Percentiles rank a stretch among this genome's conserved stretches.
Conservation (phyloP, 2,797 vertebrate genomes). For the Prionace glauca region DNA sequence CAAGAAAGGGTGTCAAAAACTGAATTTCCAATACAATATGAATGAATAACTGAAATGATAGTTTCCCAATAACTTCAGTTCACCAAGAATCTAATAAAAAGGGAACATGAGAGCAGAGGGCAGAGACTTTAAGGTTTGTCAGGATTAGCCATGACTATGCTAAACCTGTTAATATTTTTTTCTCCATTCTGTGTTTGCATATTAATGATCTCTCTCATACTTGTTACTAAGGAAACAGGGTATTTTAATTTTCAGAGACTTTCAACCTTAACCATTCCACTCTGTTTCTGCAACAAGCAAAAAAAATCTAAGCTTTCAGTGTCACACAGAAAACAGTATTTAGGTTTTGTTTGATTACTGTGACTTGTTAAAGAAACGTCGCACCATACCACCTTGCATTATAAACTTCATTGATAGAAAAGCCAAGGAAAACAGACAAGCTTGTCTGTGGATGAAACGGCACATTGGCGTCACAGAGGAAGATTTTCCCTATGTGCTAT, state of each 20-base stretch:
- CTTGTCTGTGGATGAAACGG: neutral
- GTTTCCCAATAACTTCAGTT: neutral
- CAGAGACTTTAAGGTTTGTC: neutral
- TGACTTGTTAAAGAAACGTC: neutral
- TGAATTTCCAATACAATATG: neutral
- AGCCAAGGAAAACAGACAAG: neutral
- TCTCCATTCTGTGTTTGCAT: conserved; percentile 17
- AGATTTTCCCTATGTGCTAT: neutral
- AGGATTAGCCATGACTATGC: neutral
- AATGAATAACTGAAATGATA: neutral
- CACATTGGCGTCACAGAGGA: neutral
- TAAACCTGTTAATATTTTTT: conserved; percentile 12
- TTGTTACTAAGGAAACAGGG: conserved; percentile 37
- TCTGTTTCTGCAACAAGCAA: neutral
- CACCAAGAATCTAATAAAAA: neutral
- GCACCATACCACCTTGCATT: neutral
- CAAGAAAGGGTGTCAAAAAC: neutral
- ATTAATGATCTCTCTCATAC: conserved; percentile 33
- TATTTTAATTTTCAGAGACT: conserved; percentile 36
- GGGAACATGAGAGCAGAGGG: neutral
- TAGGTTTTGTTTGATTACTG: neutral
- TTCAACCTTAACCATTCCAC: conserved; percentile 1
- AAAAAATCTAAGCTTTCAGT: neutral
- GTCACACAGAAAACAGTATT: neutral
- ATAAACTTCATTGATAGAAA: neutral